Base-by-base conservation (phyloP, 2,888 invertebrate genomes). In the Cryptocephalus moraei region DNA sequence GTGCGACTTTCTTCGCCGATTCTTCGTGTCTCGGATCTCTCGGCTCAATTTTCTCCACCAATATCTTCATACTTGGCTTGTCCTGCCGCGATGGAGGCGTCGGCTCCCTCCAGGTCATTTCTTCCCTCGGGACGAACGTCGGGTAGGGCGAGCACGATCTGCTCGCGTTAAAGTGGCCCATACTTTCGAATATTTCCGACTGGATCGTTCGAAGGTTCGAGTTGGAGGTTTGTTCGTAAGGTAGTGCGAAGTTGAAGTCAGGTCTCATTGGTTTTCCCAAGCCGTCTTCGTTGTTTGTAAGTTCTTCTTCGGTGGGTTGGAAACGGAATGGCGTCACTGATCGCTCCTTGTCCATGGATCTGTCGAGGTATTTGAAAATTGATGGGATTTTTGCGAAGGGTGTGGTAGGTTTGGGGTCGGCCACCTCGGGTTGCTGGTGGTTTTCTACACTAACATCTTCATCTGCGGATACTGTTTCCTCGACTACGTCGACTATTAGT, bases 121-220 rank as follows among this genome's bases (percentile, higher is more conserved):
- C 48, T 34, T 48, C 43, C 38, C 48, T 49, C 0, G 70, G 70
- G 33, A 70, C 62, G 49, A 59, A 69, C 33, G 68, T 58, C 1
- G 61, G 54, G 49, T 59, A 61, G 2, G 68, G 68, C 0, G 69
- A 67, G 47, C 55, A 60, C 0, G 66, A 60, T 44, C 66, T 54
- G 34, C 61, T 60, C 1, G 69, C 69, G 48, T 65, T 66, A 48
- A 66, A 70, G 52, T 70, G 70, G 1, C 70, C 70, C 49, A 68
- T 63, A 47, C 68, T 67, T 56, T 68, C 68, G 49, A 70, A 70
- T 8, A 67, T 59, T 56, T 68, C 66, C 1, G 67, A 66, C 51
- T 68, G 68, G 8, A 70, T 41, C 1, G 62, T 64, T 33, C 64
- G 56, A 10, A 63, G 38, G 22, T 60, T 52, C 8, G 55, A 43